phyloP scores from a whole-genome alignment of 2,888 invertebrate genomes.

The Dasypolia templi region DNA sequence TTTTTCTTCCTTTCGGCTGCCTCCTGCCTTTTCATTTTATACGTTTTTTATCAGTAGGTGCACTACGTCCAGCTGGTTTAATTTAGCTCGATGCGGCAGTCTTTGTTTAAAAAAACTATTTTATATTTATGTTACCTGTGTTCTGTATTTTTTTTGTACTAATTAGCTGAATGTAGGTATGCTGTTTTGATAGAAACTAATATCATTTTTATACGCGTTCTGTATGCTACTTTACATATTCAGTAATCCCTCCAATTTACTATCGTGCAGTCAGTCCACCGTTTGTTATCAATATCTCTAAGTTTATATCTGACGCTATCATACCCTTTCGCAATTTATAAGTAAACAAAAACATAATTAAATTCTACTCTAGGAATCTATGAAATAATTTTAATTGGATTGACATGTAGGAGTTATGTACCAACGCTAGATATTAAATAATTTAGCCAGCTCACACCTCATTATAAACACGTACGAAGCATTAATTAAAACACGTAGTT shows the following conservation, averaged over 20 bases:
- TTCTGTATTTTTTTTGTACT: background rate
- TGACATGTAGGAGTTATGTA: background rate
- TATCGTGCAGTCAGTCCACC: background rate
- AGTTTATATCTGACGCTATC: background rate
- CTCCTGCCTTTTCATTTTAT: slow-evolving; percentile 72
- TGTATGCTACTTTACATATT: background rate
- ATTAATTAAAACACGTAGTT: slow-evolving; percentile 58
- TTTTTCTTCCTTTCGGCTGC: slow-evolving; percentile 69
- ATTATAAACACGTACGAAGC: slow-evolving; percentile 57
- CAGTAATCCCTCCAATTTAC: background rate
- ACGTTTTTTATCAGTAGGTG: slow-evolving; percentile 67
- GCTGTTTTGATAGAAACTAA: background rate
- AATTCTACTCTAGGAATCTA: slow-evolving; percentile 25
- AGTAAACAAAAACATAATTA: slow-evolving; percentile 16
- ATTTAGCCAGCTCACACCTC: slow-evolving; percentile 49
- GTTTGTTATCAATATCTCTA: background rate
- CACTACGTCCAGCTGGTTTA: slow-evolving; percentile 60
- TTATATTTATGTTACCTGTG: background rate
- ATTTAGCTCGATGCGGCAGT: slow-evolving; percentile 57
- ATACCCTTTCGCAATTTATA: slow-evolving; percentile 14
- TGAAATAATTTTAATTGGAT: slow-evolving; percentile 49
- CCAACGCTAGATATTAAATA: slow-evolving; percentile 35
- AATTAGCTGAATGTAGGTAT: slow-evolving; percentile 15
- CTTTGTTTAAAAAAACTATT: slow-evolving; percentile 36
- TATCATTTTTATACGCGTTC: background rate